Base-by-base conservation (phyloP, 2,113 vertebrate genomes). In the Psephotus haematonotus region DNA sequence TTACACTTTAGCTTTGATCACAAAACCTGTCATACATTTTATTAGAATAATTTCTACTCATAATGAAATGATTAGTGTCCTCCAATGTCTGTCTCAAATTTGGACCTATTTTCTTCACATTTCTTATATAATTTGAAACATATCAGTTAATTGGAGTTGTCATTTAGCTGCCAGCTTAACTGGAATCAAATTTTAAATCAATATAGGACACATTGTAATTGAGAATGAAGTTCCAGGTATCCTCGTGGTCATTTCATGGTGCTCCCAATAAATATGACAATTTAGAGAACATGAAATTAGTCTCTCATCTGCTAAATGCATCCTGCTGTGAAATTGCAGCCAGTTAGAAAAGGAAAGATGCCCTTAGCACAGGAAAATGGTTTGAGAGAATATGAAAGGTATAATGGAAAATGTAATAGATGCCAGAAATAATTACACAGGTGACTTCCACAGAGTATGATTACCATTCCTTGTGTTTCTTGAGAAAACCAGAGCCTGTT, bases 371-470 rank as follows among this genome's bases (percentile, higher is more conserved):
- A 67, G 86, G 70, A 93, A 96, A 94, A 82, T 89, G 28, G 83
- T 82, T 94, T 79, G 49, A 79, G 62, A 76, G 86, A 87, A 82
- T 89, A 89, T 85, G 88, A 65, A 92, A 93, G 77, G 76, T 95
- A 89, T 94, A 94, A 93, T 92, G 68, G 93, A 94, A 96, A 97
- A 92, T 67, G 83, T 87, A 93, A 96, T 94, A 94, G 93, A 76
- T 96, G 92, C 62, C 96, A 96, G 81, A 95, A 96, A 94, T 96
- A 96, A 97, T 97, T 97, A 93, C 83, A 95, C 92, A 97, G 96
- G 88, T 96, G 95, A 93, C 77, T 96, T 93, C 88, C 69, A 94
- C 69, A 53, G 86, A 76, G 25, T 79, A 52, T 75, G 33, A 67
- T 43, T 85, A 37, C 52, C 53, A 69, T 72, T 95, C 52, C 60